phyloP scores from a whole-genome alignment of 1,140 invertebrate species.

The Aphis gossypii region DNA sequence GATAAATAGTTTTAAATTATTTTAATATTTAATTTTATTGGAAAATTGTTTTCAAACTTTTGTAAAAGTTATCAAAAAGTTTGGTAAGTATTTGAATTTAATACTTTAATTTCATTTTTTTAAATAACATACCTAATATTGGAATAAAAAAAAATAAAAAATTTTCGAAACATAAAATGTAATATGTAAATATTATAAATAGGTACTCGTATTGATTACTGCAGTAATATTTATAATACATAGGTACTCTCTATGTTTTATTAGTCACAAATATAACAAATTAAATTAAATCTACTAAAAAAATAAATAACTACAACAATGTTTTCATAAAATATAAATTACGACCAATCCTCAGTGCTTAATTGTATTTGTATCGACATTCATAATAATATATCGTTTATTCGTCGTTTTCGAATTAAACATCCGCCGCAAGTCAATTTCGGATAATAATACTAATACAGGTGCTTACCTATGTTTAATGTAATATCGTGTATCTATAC shows the following conservation, averaged over 20 bases:
- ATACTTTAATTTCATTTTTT: neutral
- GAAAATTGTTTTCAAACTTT: neutral
- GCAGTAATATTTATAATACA: too few species aligned
- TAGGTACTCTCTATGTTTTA: neutral
- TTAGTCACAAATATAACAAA: neutral
- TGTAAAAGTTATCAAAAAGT: neutral
- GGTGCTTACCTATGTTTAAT: neutral
- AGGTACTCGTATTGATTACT: too few species aligned
- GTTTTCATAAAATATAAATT: neutral
- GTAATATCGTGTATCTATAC: neutral
- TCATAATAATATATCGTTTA: neutral
- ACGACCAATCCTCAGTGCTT: neutral
- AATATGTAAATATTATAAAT: too few species aligned
- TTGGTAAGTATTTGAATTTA: neutral
- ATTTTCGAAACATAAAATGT: too few species aligned
- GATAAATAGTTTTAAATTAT: too few species aligned
- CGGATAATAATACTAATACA: neutral
- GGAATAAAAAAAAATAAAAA: too few species aligned
- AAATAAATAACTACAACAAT: neutral
- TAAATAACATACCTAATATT: too few species aligned
- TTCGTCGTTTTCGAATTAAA: constrained; percentile 2
- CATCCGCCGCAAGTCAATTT: neutral
- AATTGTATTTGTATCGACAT: neutral
- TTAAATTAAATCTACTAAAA: neutral
- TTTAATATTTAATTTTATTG: too few species aligned